A percentile compares a stretch with the other conserved stretches of the same genome.
Conservation (phyloP, 2,797 vertebrate species). For the Chelon labrosus region DNA sequence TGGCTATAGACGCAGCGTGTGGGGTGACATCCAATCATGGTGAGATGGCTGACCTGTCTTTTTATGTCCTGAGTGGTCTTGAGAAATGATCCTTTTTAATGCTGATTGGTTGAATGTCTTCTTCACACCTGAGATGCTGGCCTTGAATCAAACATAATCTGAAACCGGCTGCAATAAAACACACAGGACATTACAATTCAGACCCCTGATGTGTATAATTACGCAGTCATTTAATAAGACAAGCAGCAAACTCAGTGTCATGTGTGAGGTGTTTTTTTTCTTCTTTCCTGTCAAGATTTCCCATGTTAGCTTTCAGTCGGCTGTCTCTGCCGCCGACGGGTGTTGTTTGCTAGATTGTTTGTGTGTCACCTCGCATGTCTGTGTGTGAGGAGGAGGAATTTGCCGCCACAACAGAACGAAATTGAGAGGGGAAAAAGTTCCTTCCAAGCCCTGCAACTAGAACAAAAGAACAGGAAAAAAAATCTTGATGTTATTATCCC, state of each 20-base stretch:
- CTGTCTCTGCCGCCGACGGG: slow-evolving; percentile 70
- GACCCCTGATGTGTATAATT: slow-evolving; percentile 77
- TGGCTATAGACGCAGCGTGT: slow-evolving; percentile 72
- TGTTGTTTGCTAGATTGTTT: slow-evolving; percentile 81
- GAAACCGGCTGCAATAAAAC: slow-evolving; percentile 53
- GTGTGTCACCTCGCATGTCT: slow-evolving; percentile 78
- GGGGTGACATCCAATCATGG: slow-evolving; percentile 81
- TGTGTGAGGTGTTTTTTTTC: slow-evolving; percentile 69
- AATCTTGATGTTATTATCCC: slow-evolving; percentile 81
- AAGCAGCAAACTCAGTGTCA: slow-evolving; percentile 72
- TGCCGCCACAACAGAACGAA: slow-evolving; percentile 77
- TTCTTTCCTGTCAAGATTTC: slow-evolving; percentile 74
- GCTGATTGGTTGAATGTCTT: slow-evolving; percentile 58
- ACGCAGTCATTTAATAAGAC: slow-evolving; percentile 77
- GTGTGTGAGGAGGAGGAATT: slow-evolving; percentile 75
- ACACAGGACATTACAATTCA: slow-evolving; percentile 58
- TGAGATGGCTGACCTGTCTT: slow-evolving; percentile 73
- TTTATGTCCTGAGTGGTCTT: slow-evolving; percentile 74
- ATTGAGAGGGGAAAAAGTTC: slow-evolving; percentile 77
- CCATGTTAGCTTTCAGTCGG: slow-evolving; percentile 78
- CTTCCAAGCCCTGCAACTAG: slow-evolving; percentile 73
- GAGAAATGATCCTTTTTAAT: slow-evolving; percentile 72
- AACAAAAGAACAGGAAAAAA: slow-evolving; percentile 78
- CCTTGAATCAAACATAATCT: slow-evolving; percentile 51
- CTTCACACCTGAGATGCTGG: slow-evolving; percentile 59